phyloP scores from a whole-genome alignment of 1,140 invertebrate genomes.

The Drosophila littoralis region DNA sequence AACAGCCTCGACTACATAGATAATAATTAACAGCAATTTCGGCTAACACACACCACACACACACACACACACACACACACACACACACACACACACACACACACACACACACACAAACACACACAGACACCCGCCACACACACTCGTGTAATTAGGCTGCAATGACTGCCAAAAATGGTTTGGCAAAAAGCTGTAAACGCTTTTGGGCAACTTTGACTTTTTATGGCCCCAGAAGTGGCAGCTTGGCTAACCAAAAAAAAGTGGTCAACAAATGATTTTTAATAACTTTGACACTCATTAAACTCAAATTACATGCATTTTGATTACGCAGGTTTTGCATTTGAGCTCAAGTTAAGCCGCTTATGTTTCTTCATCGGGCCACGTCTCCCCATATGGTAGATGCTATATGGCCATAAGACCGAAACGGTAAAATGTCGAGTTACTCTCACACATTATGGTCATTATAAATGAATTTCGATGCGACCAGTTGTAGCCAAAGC shows the following conservation, averaged over 20 bases:
- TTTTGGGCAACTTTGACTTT: conserved; percentile 61
- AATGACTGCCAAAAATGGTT: conserved; percentile 66
- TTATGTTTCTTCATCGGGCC: conserved; percentile 66
- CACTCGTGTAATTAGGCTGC: conserved; percentile 67
- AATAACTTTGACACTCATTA: conserved; percentile 83
- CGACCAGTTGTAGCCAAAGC: conserved; percentile 38
- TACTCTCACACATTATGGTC: conserved; percentile 44
- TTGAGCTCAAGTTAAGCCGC: conserved; percentile 62
- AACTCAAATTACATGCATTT: conserved; percentile 81
- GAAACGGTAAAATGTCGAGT: conserved; percentile 40
- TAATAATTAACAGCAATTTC: conserved; percentile 50
- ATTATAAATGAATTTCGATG: conserved; percentile 48
- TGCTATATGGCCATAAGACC: conserved; percentile 23
- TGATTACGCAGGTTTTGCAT: conserved; percentile 80
- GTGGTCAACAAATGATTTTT: conserved; percentile 76
- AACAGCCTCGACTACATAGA: conserved; percentile 27
- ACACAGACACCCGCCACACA: background rate
- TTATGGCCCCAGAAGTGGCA: conserved; percentile 51
- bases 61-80: background rate
- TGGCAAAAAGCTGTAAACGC: conserved; percentile 59
- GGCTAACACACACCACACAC: conserved; percentile 12
- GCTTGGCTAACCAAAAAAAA: conserved; percentile 37
- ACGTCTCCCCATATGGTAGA: conserved; percentile 11
- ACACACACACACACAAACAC: conserved; percentile 1
- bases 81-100: background rate